phyloP scores from a whole-genome alignment of 2,113 vertebrate genomes.

The Gallinago jamesoni region DNA sequence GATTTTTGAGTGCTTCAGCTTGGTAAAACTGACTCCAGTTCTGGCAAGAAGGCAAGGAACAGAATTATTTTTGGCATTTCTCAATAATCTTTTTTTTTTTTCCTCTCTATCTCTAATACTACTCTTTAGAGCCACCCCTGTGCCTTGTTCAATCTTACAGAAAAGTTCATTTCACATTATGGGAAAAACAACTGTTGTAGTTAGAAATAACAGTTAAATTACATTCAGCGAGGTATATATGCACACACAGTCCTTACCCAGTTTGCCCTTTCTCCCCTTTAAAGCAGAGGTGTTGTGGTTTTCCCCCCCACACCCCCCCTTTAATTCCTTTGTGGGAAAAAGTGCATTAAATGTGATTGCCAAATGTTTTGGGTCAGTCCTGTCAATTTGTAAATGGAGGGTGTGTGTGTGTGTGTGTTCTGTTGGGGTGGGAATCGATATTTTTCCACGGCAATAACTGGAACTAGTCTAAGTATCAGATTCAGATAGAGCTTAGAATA shows the following conservation, averaged over 20 bases:
- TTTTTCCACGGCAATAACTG: not conserved
- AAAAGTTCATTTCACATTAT: slow-evolving; percentile 1
- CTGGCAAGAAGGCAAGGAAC: slow-evolving; percentile 27
- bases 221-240: not conserved
- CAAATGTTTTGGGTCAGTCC: not conserved
- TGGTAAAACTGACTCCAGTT: slow-evolving; percentile 10
- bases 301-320: accelerated
- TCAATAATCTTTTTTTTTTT: not conserved
- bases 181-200: not conserved
- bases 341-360: not conserved
- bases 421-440: not conserved
- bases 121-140: not conserved
- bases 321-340: not conserved
- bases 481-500: not conserved
- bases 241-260: not conserved
- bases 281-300: not conserved
- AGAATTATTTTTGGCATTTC: slow-evolving; percentile 38
- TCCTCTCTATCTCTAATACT: not conserved
- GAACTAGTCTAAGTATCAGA: not conserved
- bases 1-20: slow-evolving; percentile 13
- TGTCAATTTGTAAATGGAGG: not conserved
- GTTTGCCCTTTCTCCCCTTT: not conserved
- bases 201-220: not conserved
- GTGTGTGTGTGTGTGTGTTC: no score
- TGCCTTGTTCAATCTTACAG: not conserved